Percentiles rank a stretch among this genome's conserved stretches.
Conservation (phyloP, 2,113 vertebrate species). For the Motacilla alba region DNA sequence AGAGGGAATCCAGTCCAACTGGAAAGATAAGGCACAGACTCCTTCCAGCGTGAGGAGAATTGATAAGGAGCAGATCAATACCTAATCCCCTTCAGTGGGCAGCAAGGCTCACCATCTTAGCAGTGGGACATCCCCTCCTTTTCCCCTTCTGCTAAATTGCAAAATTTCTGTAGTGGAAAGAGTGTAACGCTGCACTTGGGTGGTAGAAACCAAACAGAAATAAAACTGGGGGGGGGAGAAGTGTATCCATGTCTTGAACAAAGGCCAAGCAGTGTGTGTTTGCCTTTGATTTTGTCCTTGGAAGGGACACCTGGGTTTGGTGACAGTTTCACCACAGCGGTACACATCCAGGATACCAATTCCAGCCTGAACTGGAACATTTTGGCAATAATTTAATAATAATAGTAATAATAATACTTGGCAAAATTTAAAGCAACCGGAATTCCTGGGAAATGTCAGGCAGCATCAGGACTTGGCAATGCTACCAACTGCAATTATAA, state of each 20-base stretch:
- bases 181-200: neutral
- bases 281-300: neutral
- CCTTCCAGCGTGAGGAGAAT: conserved; percentile 19
- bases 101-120: neutral
- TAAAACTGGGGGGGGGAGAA: rapidly evolving
- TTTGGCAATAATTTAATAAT: neutral
- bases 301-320: neutral
- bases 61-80: conserved; percentile 48
- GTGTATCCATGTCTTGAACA: neutral
- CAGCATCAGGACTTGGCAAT: neutral
- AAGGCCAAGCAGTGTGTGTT: neutral
- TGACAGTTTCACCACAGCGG: neutral
- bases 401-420: neutral
- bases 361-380: neutral
- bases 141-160: neutral
- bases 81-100: conserved; percentile 11
- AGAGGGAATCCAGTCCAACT: neutral
- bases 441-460: neutral
- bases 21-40: conserved; percentile 46
- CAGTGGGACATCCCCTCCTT: neutral
- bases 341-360: neutral
- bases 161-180: conserved; percentile 30
- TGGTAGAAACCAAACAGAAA: neutral
- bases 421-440: neutral
- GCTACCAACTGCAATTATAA: neutral